These are phyloP conservation scores for Eira barbara DNA, from an alignment of 2,113 vertebrate species.

Conservation along the genomic window DNA sequence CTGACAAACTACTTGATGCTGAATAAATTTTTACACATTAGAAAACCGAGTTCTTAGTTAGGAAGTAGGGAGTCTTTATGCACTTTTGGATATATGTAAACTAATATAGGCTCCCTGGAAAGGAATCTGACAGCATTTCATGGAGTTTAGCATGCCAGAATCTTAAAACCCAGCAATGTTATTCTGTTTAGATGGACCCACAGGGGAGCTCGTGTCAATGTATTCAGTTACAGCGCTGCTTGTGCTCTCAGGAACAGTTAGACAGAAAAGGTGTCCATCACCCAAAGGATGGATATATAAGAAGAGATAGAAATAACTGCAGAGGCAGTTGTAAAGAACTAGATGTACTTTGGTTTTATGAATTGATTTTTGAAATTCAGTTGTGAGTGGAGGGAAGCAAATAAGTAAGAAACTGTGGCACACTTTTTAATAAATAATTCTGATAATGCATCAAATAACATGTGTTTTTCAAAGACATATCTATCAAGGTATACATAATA, in stretches of 20 bases:
- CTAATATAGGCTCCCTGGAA: not conserved
- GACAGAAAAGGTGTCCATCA: not conserved
- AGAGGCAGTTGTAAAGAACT: not conserved
- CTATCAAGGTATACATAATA: not conserved
- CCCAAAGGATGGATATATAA: not conserved
- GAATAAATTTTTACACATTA: not conserved
- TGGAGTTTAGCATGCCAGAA: not conserved
- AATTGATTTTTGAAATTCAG: not conserved
- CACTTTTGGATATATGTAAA: not conserved
- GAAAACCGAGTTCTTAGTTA: not conserved
- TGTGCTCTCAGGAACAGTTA: not conserved
- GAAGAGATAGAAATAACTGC: not conserved
- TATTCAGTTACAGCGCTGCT: not conserved
- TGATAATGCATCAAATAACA: not conserved
- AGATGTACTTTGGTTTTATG: not conserved
- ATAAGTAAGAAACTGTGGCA: not conserved
- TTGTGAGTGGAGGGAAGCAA: not conserved
- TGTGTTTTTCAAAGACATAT: not conserved
- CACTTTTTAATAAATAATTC: not conserved
- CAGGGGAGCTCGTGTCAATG: not conserved
- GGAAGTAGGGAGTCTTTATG: not conserved
- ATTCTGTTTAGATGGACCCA: not conserved
- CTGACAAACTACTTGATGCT: not conserved
- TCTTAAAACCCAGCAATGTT: not conserved
- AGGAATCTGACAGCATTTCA: not conserved